Evolutionary conservation across 2,113 vertebrate species (phyloP).

Genomic region (Mus musculus): DNA sequence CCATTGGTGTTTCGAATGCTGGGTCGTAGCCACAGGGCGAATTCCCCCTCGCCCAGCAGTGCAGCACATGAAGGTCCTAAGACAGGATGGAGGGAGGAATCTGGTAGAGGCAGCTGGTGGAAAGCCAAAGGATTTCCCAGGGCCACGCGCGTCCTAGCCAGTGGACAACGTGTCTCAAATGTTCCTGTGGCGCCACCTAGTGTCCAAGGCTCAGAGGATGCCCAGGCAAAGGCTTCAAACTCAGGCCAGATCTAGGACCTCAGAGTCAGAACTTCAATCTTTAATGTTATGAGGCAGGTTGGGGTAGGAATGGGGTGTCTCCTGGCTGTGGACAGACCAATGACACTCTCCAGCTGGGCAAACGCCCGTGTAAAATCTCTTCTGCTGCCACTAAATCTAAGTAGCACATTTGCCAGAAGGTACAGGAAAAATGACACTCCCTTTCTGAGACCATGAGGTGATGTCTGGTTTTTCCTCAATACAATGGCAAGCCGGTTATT

Average conservation of each 20-base stretch:
- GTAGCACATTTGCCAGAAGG: slow-evolving; percentile 47
- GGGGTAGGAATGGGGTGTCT: neutral
- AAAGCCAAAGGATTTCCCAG: neutral
- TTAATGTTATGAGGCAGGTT: neutral
- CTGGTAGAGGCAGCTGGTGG: neutral
- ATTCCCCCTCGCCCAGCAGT: neutral
- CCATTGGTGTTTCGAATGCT: neutral
- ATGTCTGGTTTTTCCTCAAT: slow-evolving; percentile 79
- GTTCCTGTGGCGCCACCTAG: slow-evolving; percentile 83
- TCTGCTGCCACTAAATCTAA: slow-evolving; percentile 39
- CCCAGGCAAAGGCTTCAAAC: neutral
- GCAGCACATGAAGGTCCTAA: neutral
- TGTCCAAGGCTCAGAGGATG: slow-evolving; percentile 49
- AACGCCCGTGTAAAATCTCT: neutral
- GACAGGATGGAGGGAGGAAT: neutral
- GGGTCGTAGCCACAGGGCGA: fast-evolving
- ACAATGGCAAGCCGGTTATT: slow-evolving; percentile 75
- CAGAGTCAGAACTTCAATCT: neutral
- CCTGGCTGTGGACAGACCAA: neutral
- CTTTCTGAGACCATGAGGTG: slow-evolving; percentile 73
- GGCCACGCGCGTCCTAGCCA: neutral
- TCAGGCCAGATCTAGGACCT: neutral
- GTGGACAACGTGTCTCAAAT: neutral
- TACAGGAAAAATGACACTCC: slow-evolving; percentile 58
- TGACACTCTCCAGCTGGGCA: neutral